phyloP scores from a whole-genome alignment of 2,888 invertebrate genomes.

The Chorisops tibialis region DNA sequence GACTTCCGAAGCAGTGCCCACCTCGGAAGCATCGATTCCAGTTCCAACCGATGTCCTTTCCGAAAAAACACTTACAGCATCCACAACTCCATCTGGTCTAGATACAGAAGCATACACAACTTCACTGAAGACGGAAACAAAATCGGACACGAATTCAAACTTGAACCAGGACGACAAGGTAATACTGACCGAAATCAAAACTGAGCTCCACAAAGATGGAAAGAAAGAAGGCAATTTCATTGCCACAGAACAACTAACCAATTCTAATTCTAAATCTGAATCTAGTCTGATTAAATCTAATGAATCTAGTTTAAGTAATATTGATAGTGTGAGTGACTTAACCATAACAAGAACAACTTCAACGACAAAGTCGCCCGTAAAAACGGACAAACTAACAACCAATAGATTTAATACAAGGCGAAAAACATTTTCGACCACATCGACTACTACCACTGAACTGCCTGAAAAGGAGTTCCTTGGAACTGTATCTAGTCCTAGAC shows the following conservation, averaged over 20 bases:
- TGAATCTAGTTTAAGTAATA: constrained; percentile 34
- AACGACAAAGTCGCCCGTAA: constrained; percentile 37
- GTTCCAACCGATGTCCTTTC: constrained; percentile 19
- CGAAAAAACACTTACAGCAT: constrained; percentile 34
- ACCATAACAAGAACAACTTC: constrained; percentile 37
- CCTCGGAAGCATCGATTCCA: not conserved
- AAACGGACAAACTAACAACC: constrained; percentile 28
- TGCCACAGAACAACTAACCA: constrained; percentile 27
- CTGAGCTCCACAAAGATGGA: not conserved
- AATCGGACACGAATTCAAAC: constrained; percentile 5
- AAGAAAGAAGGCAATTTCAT: not conserved
- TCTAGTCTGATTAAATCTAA: constrained; percentile 40
- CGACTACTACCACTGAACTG: constrained; percentile 35
- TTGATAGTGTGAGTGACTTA: constrained; percentile 28
- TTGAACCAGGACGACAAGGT: constrained; percentile 15
- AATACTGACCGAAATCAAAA: constrained; percentile 26
- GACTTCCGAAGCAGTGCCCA: not conserved
- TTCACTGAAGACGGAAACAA: not conserved
- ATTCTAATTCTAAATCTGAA: constrained; percentile 35
- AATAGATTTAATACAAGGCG: constrained; percentile 26
- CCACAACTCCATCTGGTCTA: constrained; percentile 39
- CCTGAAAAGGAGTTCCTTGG: constrained; percentile 44
- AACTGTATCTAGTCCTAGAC: constrained; percentile 55
- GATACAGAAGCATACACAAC: constrained; percentile 34
- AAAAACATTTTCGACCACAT: constrained; percentile 26